These are phyloP conservation scores for Drosophila barbarae DNA, from an alignment of 2,888 invertebrate species.

Conservation along the genomic window DNA sequence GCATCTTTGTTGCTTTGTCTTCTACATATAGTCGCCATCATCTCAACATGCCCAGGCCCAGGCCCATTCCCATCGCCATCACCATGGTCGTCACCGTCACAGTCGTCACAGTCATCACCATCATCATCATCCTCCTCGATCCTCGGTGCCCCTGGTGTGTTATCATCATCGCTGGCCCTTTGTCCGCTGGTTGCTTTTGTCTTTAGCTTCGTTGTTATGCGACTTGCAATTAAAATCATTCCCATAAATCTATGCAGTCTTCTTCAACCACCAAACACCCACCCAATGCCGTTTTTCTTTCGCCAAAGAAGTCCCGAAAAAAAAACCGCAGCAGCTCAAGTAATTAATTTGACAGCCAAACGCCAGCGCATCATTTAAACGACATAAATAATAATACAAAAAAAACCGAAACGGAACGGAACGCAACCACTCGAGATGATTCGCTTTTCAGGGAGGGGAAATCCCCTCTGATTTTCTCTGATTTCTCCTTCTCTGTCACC, in stretches of 20 bases:
- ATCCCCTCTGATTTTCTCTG: conserved; percentile 4
- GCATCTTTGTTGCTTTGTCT: conserved; percentile 33
- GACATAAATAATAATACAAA: conserved; percentile 52
- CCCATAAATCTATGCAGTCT: conserved; percentile 56
- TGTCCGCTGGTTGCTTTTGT: conserved; percentile 45
- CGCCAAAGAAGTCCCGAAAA: conserved; percentile 14
- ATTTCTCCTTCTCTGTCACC: conserved; percentile 34
- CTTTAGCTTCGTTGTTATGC: conserved; percentile 24
- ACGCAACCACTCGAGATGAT: conserved; percentile 31
- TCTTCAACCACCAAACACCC: not conserved
- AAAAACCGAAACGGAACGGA: conserved; percentile 7
- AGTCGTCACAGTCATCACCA: conserved; percentile 16
- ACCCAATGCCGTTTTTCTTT: not conserved
- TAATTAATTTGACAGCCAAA: conserved; percentile 61
- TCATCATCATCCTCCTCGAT: conserved; percentile 21
- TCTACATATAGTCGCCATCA: not conserved
- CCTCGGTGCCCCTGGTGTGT: conserved; percentile 6
- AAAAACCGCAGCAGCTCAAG: conserved; percentile 31
- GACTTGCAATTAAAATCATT: conserved; percentile 51
- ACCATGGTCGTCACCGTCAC: conserved; percentile 3
- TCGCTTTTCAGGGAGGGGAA: conserved; percentile 3
- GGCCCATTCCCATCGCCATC: conserved; percentile 3
- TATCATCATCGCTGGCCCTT: conserved; percentile 42
- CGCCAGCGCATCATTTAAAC: conserved; percentile 65
- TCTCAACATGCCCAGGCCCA: conserved; percentile 4